Percentiles rank a stretch among this genome's conserved stretches.
Evolutionary conservation across 2,113 vertebrate genomes (phyloP).

Genomic region (Pica pica): DNA sequence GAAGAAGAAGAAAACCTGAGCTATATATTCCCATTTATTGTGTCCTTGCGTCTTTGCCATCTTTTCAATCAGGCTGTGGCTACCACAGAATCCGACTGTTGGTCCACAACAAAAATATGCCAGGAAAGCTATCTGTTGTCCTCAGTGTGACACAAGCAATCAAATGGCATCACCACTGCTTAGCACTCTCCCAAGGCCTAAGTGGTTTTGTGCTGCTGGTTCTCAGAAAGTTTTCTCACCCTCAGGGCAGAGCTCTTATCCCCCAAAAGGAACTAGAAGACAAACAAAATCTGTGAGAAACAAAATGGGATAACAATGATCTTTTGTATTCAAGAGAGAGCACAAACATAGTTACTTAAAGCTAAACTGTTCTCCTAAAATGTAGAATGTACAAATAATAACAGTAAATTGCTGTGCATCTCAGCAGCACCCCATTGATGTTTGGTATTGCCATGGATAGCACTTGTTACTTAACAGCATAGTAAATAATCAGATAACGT

Average conservation of each 20-base stretch:
- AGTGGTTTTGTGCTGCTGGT: background rate
- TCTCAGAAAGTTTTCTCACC: background rate
- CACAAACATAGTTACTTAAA: background rate
- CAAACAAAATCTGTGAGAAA: background rate
- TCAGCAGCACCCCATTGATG: background rate
- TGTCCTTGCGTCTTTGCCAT: background rate
- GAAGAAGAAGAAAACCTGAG: background rate
- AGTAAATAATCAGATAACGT: conserved; percentile 14
- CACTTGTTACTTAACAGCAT: background rate
- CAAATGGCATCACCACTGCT: background rate
- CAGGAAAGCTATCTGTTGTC: background rate
- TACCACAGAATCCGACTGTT: rapidly evolving
- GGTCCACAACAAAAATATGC: rapidly evolving
- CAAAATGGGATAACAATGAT: background rate
- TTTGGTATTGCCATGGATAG: background rate
- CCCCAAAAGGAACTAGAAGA: background rate
- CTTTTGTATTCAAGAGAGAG: background rate
- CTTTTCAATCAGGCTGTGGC: background rate
- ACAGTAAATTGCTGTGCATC: background rate
- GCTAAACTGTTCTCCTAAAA: background rate
- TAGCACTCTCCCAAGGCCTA: background rate
- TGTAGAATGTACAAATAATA: background rate
- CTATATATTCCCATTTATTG: background rate
- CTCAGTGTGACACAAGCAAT: background rate
- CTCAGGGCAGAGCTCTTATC: background rate